Percentiles rank a stretch among this genome's conserved stretches.
These are phyloP conservation scores for Nixonia krombeini DNA, from an alignment of 1,140 invertebrate species.

Conservation along the genomic window DNA sequence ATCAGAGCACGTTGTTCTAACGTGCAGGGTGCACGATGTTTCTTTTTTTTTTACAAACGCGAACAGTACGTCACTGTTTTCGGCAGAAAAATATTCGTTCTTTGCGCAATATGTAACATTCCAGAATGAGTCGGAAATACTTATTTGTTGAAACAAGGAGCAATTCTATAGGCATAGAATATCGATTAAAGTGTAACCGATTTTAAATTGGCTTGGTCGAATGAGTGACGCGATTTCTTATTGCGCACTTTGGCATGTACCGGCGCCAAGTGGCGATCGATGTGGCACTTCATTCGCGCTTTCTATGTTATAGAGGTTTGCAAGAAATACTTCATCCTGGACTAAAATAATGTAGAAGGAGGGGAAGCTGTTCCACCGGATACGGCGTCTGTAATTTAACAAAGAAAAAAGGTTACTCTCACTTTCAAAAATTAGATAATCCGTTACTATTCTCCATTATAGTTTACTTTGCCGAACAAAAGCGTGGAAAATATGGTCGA, in stretches of 20 bases:
- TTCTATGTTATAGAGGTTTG: constrained; percentile 21
- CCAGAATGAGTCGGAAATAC: constrained; percentile 20
- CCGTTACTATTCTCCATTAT: constrained; percentile 16
- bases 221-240: constrained; percentile 24
- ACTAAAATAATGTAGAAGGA: constrained; percentile 12
- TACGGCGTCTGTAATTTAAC: constrained; percentile 19
- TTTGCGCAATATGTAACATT: constrained; percentile 27
- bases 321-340: constrained; percentile 21
- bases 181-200: constrained; percentile 22
- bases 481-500: no score
- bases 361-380: constrained; percentile 22
- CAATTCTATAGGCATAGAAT: constrained; percentile 14
- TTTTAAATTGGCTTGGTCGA: constrained; percentile 21
- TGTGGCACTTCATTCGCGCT: constrained; percentile 20
- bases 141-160: constrained; percentile 27
- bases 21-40: background rate
- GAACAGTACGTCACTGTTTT: background rate
- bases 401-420: constrained; percentile 29
- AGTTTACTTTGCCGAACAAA: no score
- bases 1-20: no score
- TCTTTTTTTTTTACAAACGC: background rate
- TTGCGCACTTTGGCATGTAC: constrained; percentile 20
- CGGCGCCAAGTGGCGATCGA: constrained; percentile 3
- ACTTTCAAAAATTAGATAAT: constrained; percentile 37
- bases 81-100: constrained; percentile 27